Conservation (phyloP, 2,797 vertebrate genomes). For the Nyctibius grandis region DNA sequence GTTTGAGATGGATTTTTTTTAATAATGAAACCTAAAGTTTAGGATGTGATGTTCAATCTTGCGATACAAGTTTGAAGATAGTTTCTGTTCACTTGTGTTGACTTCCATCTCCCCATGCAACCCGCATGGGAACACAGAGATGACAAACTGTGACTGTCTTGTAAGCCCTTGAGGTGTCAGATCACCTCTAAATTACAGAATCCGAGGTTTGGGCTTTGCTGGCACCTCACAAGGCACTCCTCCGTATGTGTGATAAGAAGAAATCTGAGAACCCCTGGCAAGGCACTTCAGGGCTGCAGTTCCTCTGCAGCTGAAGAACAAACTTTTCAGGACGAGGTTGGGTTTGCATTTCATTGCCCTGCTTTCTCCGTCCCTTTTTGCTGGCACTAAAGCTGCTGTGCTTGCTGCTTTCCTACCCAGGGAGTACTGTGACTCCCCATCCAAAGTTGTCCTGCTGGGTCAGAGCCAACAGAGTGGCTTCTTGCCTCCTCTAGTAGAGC, state of each 20-base stretch:
- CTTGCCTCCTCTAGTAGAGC: neutral
- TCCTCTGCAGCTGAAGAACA: neutral
- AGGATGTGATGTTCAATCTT: neutral
- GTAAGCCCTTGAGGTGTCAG: neutral
- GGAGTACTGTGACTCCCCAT: neutral
- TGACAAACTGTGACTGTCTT: neutral
- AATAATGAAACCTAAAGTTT: neutral
- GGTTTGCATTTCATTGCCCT: neutral
- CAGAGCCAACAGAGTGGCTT: neutral
- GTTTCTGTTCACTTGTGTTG: neutral
- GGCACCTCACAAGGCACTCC: neutral
- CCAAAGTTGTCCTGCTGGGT: neutral
- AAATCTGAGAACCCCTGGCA: neutral
- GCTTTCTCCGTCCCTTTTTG: neutral
- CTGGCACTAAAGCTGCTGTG: neutral
- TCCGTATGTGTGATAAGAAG: neutral
- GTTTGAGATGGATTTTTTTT: neutral
- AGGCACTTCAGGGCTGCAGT: neutral
- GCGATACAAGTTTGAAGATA: neutral
- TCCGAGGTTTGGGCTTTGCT: neutral
- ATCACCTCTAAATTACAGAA: neutral
- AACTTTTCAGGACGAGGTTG: neutral
- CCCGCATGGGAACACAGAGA: fast-evolving
- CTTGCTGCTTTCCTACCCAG: neutral
- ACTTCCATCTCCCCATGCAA: neutral